Conservation (phyloP, 2,888 invertebrate species). For the Philopedon plagiatum region DNA sequence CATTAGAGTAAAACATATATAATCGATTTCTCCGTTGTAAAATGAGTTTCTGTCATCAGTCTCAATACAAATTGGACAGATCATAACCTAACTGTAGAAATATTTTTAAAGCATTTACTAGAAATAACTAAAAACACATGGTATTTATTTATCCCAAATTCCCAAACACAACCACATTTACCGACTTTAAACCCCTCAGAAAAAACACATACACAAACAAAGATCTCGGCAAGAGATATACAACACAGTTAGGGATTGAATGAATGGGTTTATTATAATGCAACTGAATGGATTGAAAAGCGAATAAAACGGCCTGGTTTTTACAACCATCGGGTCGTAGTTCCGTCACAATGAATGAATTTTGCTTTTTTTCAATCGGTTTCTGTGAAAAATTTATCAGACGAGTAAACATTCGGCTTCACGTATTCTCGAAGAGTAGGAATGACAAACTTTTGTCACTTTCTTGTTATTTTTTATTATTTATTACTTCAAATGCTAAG, state of each 20-base stretch:
- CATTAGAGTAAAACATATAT: too few species aligned
- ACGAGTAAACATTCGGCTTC: too few species aligned
- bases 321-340: constrained; percentile 42
- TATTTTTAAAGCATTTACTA: too few species aligned
- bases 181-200: not conserved
- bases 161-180: constrained; percentile 19
- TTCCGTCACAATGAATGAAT: constrained; percentile 42
- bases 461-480: too few species aligned
- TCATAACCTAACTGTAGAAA: too few species aligned
- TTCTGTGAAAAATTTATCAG: constrained; percentile 22
- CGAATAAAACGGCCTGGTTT: constrained; percentile 35
- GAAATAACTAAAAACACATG: too few species aligned
- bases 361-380: constrained; percentile 15
- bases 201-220: constrained; percentile 15
- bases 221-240: constrained; percentile 40
- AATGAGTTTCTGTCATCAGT: too few species aligned
- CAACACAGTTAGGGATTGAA: constrained; percentile 33
- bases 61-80: too few species aligned
- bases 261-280: constrained; percentile 44
- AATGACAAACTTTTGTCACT: too few species aligned
- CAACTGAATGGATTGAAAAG: constrained; percentile 35
- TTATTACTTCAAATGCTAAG: too few species aligned
- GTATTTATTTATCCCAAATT: not conserved
- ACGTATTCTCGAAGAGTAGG: too few species aligned
- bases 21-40: too few species aligned